These are phyloP conservation scores for Calliphora vicina DNA, from an alignment of 1,140 invertebrate genomes.

Conservation along the genomic window DNA sequence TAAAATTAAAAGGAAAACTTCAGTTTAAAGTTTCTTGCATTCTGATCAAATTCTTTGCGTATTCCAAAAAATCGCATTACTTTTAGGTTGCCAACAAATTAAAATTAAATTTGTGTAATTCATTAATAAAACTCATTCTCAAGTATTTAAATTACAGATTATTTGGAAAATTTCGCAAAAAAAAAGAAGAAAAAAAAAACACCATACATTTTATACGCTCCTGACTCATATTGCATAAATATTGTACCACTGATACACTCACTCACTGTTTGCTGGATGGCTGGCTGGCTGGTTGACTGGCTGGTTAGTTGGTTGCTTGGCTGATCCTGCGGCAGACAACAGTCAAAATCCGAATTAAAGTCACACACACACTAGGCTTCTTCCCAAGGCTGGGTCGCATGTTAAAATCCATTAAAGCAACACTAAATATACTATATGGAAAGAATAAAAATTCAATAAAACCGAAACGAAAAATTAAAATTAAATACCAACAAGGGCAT, in stretches of 20 bases:
- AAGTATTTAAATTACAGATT: not conserved
- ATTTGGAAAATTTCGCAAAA: not conserved
- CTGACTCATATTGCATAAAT: not conserved
- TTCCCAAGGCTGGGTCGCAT: not conserved
- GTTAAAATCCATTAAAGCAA: conserved; percentile 27
- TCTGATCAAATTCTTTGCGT: too few relatives aligned
- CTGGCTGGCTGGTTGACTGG: too few relatives aligned
- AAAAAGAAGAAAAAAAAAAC: not conserved
- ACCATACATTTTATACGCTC: not conserved
- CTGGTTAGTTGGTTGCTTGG: not conserved
- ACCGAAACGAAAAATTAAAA: conserved; percentile 16
- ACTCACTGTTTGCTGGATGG: too few relatives aligned
- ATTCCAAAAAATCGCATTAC: too few relatives aligned
- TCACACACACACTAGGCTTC: conserved; percentile 3
- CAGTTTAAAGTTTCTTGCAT: too few relatives aligned
- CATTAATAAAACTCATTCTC: not conserved
- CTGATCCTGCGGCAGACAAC: not conserved
- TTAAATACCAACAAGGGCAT: conserved; percentile 17
- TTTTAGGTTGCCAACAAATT: too few relatives aligned
- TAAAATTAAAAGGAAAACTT: too few relatives aligned
- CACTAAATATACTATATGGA: not conserved
- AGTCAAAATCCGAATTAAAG: not conserved
- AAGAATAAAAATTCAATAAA: conserved; percentile 7
- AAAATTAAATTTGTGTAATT: not conserved
- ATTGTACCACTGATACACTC: not conserved